Conservation (phyloP, 1,140 invertebrate genomes). For the Phthorimaea operculella region DNA sequence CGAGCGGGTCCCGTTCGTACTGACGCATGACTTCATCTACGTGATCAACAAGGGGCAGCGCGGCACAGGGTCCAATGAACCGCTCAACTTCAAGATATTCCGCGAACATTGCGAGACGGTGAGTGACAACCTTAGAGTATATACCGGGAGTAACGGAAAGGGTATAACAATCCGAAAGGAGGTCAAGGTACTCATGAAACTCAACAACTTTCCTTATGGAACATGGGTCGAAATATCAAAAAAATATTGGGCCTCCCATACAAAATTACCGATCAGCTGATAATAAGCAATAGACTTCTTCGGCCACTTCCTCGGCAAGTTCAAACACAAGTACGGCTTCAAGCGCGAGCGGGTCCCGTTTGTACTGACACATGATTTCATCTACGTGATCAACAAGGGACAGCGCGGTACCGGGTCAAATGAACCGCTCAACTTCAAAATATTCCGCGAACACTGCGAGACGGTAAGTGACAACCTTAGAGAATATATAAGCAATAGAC, state of each 20-base stretch:
- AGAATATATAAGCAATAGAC: too few relatives aligned
- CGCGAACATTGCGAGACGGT: conserved; percentile 88
- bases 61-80: conserved; percentile 77
- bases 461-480: too few relatives aligned
- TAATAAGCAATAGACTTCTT: too few relatives aligned
- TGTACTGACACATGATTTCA: conserved; percentile 98
- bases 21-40: conserved; percentile 97
- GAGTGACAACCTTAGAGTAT: too few relatives aligned
- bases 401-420: conserved; percentile 78
- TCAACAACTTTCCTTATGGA: too few relatives aligned
- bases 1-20: conserved; percentile 97
- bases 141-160: too few relatives aligned
- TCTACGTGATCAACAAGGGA: conserved; percentile 96
- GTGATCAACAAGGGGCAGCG: conserved; percentile 96
- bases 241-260: too few relatives aligned
- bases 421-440: conserved; percentile 89
- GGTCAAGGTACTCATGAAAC: too few relatives aligned
- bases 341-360: conserved; percentile 97
- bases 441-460: conserved; percentile 92
- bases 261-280: too few relatives aligned
- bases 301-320: conserved; percentile 99
- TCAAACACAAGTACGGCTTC: conserved; percentile 99
- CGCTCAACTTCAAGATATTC: conserved; percentile 91
- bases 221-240: too few relatives aligned
- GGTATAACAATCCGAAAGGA: too few relatives aligned